Evolutionary conservation across 1,140 invertebrate species (phyloP), one percentile per base, ranked within the genome.

Genomic region (Tetranychus cinnabarinus): DNA sequence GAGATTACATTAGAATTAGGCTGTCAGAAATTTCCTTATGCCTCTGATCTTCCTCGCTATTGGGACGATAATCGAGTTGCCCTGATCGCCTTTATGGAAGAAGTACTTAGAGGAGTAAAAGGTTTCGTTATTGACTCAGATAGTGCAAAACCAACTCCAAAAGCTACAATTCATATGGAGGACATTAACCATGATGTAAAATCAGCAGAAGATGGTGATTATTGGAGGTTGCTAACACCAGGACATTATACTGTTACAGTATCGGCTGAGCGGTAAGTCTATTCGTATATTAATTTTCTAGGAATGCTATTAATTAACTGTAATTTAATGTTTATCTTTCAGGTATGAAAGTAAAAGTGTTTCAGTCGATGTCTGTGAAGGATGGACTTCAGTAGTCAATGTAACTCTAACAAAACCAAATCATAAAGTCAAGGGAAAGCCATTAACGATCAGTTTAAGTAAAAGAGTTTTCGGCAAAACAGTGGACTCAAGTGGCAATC

Each of bases 1-100:
- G 95, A 98, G 76, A 82, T 97, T 23, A 98, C 95, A 0, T 73
- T 98, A 45, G 95, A 98, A 72, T 79, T 98, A 56, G 92, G 89
- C 0, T 98, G 95, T 74, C 91, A 87, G 74, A 98, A 97, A 75
- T 97, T 85, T 73, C 93, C 93, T 0, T 80, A 80, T 3, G 81
- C 83, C 3, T 77, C 80, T 59, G 82, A 91, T 68, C 73, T 99
- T 31, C 80, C 82, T 8, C 81, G 83, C 66, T 95, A 92, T 72
- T 99, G 95, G 95, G 79, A 84, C 63, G 88, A 96, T 66, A 99
- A 98, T 73, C 82, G 85, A 75, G 78, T 83, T 81, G 80, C 88
- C 0, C 72, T 92, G 42, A 80, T 92, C 13, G 85, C 85, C 70
- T 91, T 85, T 70, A 70, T 91, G 66, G 85, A 83, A 3, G 87